phyloP scores from a whole-genome alignment of 2,888 invertebrate species.

The Octonoba sinensis region DNA sequence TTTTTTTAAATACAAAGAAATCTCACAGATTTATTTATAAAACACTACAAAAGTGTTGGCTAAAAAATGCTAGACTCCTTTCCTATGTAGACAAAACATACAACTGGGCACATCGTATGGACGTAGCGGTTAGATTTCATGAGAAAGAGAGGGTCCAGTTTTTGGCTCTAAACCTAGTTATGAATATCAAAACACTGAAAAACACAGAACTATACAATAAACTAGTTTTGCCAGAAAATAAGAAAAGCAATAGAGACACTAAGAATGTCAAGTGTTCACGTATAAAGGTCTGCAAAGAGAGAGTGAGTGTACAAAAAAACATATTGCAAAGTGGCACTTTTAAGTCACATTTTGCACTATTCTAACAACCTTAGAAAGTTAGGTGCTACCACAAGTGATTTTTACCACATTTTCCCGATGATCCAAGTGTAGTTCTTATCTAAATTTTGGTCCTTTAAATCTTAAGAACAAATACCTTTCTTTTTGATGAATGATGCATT shows the following conservation, averaged over 20 bases:
- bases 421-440: neutral
- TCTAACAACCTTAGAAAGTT: constrained; percentile 7
- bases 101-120: constrained; percentile 43
- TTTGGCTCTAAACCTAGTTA: constrained; percentile 10
- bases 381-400: neutral
- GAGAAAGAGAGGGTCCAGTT: constrained; percentile 17
- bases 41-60: constrained; percentile 58
- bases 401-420: constrained; percentile 4
- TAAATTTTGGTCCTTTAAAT: constrained; percentile 40
- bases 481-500: neutral
- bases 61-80: constrained; percentile 17
- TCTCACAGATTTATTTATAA: constrained; percentile 28
- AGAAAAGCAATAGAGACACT: constrained; percentile 37
- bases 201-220: constrained; percentile 35
- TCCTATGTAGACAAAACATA: constrained; percentile 27
- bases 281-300: neutral
- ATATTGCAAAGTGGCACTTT: constrained; percentile 34
- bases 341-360: constrained; percentile 11
- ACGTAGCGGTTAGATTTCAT: constrained; percentile 47
- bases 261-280: constrained; percentile 21
- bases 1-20: constrained; percentile 31
- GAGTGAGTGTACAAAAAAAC: neutral
- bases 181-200: constrained; percentile 48
- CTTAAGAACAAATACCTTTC: neutral
- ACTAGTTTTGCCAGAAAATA: constrained; percentile 35